Percentiles rank a stretch among this genome's conserved stretches.
Evolutionary conservation across 2,113 vertebrate genomes (phyloP).

Genomic region (Xenotilapia leptura): DNA sequence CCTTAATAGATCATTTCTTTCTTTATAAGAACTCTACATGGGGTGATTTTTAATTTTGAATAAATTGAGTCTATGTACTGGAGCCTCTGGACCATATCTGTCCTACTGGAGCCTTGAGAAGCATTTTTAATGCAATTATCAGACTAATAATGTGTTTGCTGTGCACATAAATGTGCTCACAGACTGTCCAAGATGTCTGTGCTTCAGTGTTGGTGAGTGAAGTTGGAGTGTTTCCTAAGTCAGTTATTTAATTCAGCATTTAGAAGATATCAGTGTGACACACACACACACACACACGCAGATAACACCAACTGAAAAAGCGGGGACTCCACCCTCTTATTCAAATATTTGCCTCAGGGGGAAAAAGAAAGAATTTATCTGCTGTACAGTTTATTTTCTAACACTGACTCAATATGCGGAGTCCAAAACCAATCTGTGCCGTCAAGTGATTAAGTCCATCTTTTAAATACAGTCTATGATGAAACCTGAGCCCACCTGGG

Average conservation of each 20-base stretch:
- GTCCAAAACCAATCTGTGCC: accelerated
- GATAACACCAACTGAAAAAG: background rate
- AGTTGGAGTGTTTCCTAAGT: accelerated
- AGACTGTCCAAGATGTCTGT: background rate
- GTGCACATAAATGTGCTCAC: accelerated
- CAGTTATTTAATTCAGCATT: background rate
- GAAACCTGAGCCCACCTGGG: background rate
- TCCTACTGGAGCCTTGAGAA: accelerated
- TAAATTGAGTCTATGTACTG: accelerated
- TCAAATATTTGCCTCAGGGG: background rate
- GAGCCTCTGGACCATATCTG: accelerated
- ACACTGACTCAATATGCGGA: accelerated
- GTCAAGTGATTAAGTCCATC: background rate
- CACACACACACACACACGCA: accelerated
- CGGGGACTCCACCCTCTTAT: accelerated
- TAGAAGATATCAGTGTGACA: accelerated
- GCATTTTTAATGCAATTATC: accelerated
- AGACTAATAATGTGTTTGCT: accelerated
- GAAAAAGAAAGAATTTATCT: accelerated
- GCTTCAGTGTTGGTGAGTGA: background rate
- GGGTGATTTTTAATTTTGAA: accelerated
- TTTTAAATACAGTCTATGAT: background rate
- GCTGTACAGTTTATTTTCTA: background rate
- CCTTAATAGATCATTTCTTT: accelerated
- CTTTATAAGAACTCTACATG: background rate